Percentiles rank a stretch among this genome's conserved stretches.
phyloP scores from a whole-genome alignment of 2,888 invertebrate species.

The Drosophila borborema region DNA sequence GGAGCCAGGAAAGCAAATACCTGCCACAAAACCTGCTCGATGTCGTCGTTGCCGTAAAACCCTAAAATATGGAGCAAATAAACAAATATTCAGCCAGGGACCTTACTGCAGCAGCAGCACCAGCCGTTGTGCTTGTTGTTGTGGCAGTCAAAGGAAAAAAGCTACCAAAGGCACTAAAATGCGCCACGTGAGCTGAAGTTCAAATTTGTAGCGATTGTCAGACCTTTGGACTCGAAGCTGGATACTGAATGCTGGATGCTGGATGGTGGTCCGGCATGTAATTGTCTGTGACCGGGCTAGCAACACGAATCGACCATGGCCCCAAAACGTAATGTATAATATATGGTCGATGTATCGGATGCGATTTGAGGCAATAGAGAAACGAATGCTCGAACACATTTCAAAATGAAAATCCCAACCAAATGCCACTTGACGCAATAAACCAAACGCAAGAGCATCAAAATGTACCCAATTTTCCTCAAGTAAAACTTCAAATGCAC shows the following conservation, averaged over 20 bases:
- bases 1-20: conserved; percentile 60
- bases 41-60: conserved; percentile 78
- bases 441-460: conserved; percentile 64
- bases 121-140: conserved; percentile 17
- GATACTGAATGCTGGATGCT: neutral
- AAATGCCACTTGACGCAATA: conserved; percentile 82
- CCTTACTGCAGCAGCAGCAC: conserved; percentile 42
- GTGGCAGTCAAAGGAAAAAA: conserved; percentile 36
- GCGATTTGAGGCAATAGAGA: conserved; percentile 71
- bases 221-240: conserved; percentile 4
- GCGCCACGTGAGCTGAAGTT: conserved; percentile 78
- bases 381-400: conserved; percentile 68
- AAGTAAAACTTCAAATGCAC: conserved; percentile 26
- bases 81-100: conserved; percentile 71
- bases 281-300: conserved; percentile 71
- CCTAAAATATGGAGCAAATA: conserved; percentile 82
- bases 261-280: conserved; percentile 60
- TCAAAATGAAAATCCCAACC: conserved; percentile 80
- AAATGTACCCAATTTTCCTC: neutral
- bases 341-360: conserved; percentile 70
- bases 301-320: conserved; percentile 37
- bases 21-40: conserved; percentile 80
- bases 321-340: conserved; percentile 70
- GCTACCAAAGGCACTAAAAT: conserved; percentile 68
- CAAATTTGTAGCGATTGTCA: conserved; percentile 52